These are phyloP conservation scores for Scartelaos histophorus DNA, from an alignment of 2,113 vertebrate species.

Conservation along the genomic window DNA sequence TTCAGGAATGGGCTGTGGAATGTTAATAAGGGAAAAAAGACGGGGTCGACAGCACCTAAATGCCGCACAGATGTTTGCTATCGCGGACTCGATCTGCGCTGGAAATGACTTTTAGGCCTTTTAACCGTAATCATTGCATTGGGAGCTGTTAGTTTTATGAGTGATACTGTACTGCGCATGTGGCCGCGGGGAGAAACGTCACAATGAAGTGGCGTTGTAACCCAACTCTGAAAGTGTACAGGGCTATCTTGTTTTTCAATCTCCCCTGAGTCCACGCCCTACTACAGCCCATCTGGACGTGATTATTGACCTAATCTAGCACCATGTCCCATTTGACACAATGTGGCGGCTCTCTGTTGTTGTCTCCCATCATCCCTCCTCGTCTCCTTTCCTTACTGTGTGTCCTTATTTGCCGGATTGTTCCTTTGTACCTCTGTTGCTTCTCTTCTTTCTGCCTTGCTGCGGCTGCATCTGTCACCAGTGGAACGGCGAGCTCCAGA, in stretches of 20 bases:
- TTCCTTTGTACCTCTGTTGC: constrained; percentile 41
- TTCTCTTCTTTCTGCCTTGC: constrained; percentile 43
- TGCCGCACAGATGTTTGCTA: constrained; percentile 64
- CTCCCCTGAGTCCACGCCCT: constrained; percentile 52
- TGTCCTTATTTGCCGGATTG: constrained; percentile 13
- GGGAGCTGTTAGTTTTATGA: constrained; percentile 17
- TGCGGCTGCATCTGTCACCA: constrained; percentile 64
- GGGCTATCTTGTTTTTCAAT: constrained; percentile 64
- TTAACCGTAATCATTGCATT: constrained; percentile 1
- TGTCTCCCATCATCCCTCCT: constrained; percentile 8
- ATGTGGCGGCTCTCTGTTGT: constrained; percentile 45
- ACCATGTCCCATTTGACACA: constrained; percentile 62
- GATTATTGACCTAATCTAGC: constrained; percentile 68
- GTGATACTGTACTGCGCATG: constrained; percentile 12
- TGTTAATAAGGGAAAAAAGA: constrained; percentile 55
- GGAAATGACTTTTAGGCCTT: constrained; percentile 44
- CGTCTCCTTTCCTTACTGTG: constrained; percentile 2
- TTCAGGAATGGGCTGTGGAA: constrained; percentile 62
- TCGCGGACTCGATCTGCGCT: constrained; percentile 41
- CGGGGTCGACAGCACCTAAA: constrained; percentile 50
- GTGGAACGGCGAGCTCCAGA: constrained; percentile 45
- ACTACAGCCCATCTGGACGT: constrained; percentile 68
- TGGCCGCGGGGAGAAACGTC: constrained; percentile 41
- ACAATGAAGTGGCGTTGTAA: constrained; percentile 55
- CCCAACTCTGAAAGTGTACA: constrained; percentile 46